Percentiles rank a stretch among this genome's conserved stretches.
These are phyloP conservation scores for Siniperca undulata DNA, from an alignment of 2,797 vertebrate species.

Conservation along the genomic window DNA sequence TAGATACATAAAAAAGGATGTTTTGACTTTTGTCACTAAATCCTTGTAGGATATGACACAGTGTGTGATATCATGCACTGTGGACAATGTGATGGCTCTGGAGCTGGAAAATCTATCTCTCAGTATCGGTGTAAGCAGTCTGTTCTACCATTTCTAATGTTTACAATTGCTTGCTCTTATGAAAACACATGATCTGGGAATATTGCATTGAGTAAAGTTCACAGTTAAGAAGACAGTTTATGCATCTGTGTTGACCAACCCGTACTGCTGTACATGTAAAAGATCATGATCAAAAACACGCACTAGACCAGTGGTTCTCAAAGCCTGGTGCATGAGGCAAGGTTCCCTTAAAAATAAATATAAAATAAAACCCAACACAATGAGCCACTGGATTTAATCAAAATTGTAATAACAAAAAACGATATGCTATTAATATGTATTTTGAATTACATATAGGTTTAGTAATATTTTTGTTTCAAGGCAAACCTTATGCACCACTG, in stretches of 20 bases:
- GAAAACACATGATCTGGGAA: conserved; percentile 70
- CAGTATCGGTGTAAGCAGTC: conserved; percentile 70
- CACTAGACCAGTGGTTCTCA: conserved; percentile 28
- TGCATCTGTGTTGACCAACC: conserved; percentile 54
- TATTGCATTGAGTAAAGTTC: conserved; percentile 80
- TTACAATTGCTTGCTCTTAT: conserved; percentile 83
- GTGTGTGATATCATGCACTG: conserved; percentile 59
- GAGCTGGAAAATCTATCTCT: conserved; percentile 55
- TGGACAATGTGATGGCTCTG: conserved; percentile 65
- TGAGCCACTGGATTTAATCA: conserved; percentile 6
- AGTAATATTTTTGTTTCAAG: conserved; percentile 9
- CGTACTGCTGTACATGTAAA: conserved; percentile 22
- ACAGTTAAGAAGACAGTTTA: conserved; percentile 62
- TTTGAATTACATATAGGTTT: neutral
- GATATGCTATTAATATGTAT: neutral
- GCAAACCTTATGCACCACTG: neutral
- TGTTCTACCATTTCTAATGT: conserved; percentile 80
- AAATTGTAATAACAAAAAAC: neutral
- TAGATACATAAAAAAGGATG: conserved; percentile 39
- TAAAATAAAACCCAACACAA: neutral
- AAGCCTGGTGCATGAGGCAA: conserved; percentile 23
- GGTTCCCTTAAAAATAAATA: neutral
- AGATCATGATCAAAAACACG: neutral
- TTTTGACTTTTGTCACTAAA: conserved; percentile 54
- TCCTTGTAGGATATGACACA: conserved; percentile 39